A percentile compares a stretch with the other conserved stretches of the same genome.
Evolutionary conservation across 37 sponge, comb jelly and placozoan species (phyloP).

Genomic region (Aplysina aerophoba): DNA sequence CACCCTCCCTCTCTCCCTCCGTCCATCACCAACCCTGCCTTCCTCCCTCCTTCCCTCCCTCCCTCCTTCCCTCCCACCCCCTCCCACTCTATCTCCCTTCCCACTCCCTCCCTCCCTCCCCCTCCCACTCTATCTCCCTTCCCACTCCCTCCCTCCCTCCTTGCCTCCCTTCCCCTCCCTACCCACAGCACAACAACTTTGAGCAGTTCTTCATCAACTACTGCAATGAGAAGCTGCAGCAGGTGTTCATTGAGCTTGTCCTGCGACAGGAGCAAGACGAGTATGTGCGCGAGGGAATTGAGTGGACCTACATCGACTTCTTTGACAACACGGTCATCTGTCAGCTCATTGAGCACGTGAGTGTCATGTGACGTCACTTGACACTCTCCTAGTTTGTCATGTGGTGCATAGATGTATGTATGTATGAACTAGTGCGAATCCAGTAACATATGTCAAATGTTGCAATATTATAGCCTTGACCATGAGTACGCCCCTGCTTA

Average conservation of each 20-base stretch:
- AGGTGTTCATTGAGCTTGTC: constrained; percentile 87
- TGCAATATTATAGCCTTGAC: neutral
- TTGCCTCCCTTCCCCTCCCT: neutral
- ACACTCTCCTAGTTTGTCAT: no score
- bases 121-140: neutral
- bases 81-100: no score
- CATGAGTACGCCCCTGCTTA: neutral
- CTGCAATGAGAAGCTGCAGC: constrained; percentile 94
- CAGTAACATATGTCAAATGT: neutral
- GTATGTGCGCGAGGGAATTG: constrained; percentile 83
- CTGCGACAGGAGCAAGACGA: constrained; percentile 84
- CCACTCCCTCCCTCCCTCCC: neutral
- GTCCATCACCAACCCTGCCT: neutral
- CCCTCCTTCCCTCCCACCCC: neutral
- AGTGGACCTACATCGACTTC: constrained; percentile 82
- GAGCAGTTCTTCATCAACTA: constrained; percentile 95
- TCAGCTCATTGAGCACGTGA: constrained; percentile 78
- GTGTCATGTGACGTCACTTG: constrained; percentile 3
- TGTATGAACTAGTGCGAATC: neutral
- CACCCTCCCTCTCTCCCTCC: neutral
- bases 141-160: no score
- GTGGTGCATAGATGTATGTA: no score
- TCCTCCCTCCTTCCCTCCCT: neutral
- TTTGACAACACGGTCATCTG: constrained; percentile 90
- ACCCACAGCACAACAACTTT: constrained; percentile 70